Evolutionary conservation across 2,113 vertebrate species (phyloP), one percentile per base, ranked within the genome.

Genomic region (Eulemur macaco): DNA sequence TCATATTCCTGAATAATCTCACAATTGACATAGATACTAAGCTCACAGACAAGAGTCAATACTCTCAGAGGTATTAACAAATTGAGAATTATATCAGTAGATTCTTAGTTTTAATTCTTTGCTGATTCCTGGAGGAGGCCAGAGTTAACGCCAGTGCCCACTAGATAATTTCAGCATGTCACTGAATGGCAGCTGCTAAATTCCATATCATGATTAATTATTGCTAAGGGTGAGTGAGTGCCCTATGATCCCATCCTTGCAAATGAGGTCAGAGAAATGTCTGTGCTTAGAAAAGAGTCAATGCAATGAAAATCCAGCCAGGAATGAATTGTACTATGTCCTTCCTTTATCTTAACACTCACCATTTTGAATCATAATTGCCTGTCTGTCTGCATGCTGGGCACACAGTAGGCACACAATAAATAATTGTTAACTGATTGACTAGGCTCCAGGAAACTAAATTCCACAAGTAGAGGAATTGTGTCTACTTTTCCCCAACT

Each of bases 231-330:
- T 80, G 34, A 21, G 14, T 78, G 50, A 21, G 8, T 78, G 42
- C 50, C 42, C 82, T 89, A 6, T 88, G 80, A 64, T 73, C 69
- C n/a, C 34, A 4, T 9, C 54, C 27, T 94, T 69, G 83, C 58
- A 91, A 95, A 45, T 86, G 89, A 95, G 63, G 54, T 91, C 69
- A 84, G 86, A 84, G 76, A 91, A 89, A 60, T 74, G 45, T 63
- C 60, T 89, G 5, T 63, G 27, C 84, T 93, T 80, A 63, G 69
- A 63, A 47, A 93, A 45, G 47, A 66, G 73, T 74, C 64, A n/a
- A 12, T 27, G n/a, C 45, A 39, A 94, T 95, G 50, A 95, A 89
- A 94, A 88, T 87, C 52, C 8, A 85, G 21, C 47, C 60, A 39
- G 20, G 52, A 94, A 94, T 88, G 47, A 63, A 71, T 37, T 78